Percentiles rank a stretch among this genome's conserved stretches.
These are phyloP conservation scores for Gulo gulo DNA, from an alignment of 2,113 vertebrate species.

Conservation along the genomic window DNA sequence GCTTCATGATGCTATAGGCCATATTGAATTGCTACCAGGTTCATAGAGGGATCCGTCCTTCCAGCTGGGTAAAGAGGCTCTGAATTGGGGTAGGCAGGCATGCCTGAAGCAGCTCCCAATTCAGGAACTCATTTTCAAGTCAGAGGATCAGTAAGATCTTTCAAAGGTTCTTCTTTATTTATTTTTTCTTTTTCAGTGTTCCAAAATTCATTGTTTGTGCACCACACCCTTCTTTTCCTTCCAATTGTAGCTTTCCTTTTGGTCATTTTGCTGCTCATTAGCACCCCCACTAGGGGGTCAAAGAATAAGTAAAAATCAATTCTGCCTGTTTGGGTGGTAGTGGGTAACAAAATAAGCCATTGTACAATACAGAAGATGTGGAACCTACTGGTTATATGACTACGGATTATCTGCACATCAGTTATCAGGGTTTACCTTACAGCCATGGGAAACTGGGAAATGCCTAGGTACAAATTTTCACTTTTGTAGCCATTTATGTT, in stretches of 20 bases:
- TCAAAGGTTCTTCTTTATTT: not conserved
- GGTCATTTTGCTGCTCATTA: constrained; percentile 26
- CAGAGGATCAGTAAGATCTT: not conserved
- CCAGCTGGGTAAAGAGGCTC: not conserved
- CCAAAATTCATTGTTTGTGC: too few relatives aligned
- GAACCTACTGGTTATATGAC: not conserved
- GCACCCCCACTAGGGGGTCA: not conserved
- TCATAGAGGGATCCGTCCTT: not conserved
- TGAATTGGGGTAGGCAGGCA: not conserved
- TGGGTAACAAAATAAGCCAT: constrained; percentile 21
- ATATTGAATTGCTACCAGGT: not conserved
- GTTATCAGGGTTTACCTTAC: not conserved
- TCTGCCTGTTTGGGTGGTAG: not conserved
- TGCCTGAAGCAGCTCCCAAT: not conserved
- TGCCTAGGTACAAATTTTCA: not conserved
- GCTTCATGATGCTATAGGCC: not conserved
- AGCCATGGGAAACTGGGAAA: not conserved
- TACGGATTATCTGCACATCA: not conserved
- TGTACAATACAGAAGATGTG: not conserved
- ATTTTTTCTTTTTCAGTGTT: too few relatives aligned
- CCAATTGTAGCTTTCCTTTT: not conserved
- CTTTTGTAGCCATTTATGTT: not conserved
- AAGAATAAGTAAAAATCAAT: constrained; percentile 43
- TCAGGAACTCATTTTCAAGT: not conserved
- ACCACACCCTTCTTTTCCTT: not conserved